A percentile compares a stretch with the other conserved stretches of the same genome.
These are phyloP conservation scores for Drosophila setifemur DNA, from an alignment of 1,140 invertebrate species.

Conservation along the genomic window DNA sequence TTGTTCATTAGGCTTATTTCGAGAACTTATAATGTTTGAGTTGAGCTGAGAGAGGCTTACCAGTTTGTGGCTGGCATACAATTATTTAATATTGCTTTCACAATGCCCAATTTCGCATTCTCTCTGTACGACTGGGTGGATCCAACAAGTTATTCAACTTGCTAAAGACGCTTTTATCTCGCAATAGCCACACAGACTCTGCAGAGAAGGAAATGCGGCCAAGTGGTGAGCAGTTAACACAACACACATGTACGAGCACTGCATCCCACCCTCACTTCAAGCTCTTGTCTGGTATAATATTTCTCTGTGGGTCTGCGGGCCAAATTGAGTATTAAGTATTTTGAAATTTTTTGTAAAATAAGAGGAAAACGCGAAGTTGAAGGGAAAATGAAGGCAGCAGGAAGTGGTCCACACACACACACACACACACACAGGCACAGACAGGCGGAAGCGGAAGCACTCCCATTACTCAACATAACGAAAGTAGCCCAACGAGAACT, in stretches of 20 bases:
- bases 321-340: conserved; percentile 79
- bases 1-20: too few species aligned
- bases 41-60: too few species aligned
- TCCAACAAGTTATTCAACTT: conserved; percentile 50
- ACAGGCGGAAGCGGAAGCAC: conserved; percentile 69
- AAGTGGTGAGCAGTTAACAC: conserved; percentile 58
- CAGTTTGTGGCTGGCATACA: too few species aligned
- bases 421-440: not conserved
- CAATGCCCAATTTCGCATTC: not conserved
- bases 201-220: conserved; percentile 30
- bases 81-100: too few species aligned
- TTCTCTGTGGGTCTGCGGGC: conserved; percentile 28
- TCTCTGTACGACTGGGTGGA: not conserved
- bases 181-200: conserved; percentile 34
- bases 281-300: conserved; percentile 29
- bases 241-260: conserved; percentile 49
- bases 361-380: conserved; percentile 15
- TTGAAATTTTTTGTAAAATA: conserved; percentile 50
- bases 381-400: conserved; percentile 83
- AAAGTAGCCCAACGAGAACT: conserved; percentile 37
- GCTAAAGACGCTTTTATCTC: conserved; percentile 60
- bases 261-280: not conserved
- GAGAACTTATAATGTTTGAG: too few species aligned
- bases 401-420: conserved; percentile 57
- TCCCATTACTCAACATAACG: conserved; percentile 62